A percentile compares a stretch with the other conserved stretches of the same genome.
Evolutionary conservation across 2,888 invertebrate species (phyloP).

Genomic region (Calameuta pallipes): DNA sequence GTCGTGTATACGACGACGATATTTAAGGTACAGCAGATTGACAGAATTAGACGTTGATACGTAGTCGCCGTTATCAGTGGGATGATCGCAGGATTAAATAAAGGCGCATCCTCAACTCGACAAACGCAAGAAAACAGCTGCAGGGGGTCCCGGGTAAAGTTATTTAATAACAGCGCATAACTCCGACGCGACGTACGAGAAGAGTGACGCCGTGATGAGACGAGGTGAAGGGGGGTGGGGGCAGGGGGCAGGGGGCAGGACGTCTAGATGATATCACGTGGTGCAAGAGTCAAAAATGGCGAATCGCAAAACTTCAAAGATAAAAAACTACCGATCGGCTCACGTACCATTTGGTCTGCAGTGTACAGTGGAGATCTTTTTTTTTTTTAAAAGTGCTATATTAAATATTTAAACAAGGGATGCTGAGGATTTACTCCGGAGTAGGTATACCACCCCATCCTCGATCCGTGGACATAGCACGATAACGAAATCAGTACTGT

Average conservation of each 20-base stretch:
- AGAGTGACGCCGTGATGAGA: not conserved
- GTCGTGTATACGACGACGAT: no score
- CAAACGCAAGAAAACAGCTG: conserved; percentile 26
- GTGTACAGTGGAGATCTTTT: not conserved
- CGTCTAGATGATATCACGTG: not conserved
- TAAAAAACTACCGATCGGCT: no score
- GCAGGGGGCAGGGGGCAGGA: not conserved
- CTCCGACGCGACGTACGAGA: conserved; percentile 17
- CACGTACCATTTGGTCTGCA: not conserved
- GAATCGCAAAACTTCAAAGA: not conserved
- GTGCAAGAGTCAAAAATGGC: not conserved
- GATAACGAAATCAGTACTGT: not conserved
- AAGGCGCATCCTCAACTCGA: not conserved
- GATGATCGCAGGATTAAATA: conserved; percentile 21
- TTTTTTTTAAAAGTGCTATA: not conserved
- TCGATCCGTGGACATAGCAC: not conserved
- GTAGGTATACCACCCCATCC: not conserved
- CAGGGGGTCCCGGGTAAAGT: conserved; percentile 29
- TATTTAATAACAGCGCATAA: conserved; percentile 37
- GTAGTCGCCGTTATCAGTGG: conserved; percentile 25
- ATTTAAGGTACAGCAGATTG: not conserved
- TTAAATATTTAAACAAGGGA: not conserved
- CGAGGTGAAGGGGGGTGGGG: not conserved
- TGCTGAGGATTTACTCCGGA: not conserved
- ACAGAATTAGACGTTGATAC: conserved; percentile 5